Evolutionary conservation across 2,113 vertebrate species (phyloP).

Genomic region (Lota lota): DNA sequence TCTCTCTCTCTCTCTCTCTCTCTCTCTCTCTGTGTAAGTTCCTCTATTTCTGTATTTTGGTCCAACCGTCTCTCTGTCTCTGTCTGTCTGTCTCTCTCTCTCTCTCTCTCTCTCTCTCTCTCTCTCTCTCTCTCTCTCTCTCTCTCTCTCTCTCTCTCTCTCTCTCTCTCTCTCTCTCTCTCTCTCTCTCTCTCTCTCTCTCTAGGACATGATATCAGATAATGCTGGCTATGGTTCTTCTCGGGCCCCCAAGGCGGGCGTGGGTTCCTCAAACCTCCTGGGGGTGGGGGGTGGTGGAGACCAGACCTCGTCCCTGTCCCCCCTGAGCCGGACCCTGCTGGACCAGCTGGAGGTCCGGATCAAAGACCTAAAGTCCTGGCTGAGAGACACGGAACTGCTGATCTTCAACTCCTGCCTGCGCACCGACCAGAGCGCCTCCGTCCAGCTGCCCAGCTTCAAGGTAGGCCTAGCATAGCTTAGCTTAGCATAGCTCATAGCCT

Average conservation of each 20-base stretch:
- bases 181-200: neutral
- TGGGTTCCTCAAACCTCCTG: too few species aligned
- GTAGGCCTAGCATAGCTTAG: neutral
- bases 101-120: neutral
- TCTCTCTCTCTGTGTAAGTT: neutral
- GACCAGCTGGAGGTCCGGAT: neutral
- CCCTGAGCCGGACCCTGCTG: neutral
- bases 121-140: neutral
- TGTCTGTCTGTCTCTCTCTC: slow-evolving; percentile 1
- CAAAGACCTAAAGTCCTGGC: neutral
- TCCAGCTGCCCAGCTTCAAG: neutral
- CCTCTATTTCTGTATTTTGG: neutral
- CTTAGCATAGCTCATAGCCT: too few species aligned
- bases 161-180: neutral
- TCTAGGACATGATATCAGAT: too few species aligned
- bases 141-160: neutral
- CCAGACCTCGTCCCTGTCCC: neutral
- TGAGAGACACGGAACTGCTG: neutral
- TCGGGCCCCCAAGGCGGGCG: too few species aligned
- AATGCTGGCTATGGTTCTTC: too few species aligned
- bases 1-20: neutral
- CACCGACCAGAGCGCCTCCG: neutral
- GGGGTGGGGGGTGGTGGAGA: too few species aligned
- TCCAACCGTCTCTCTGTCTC: neutral
- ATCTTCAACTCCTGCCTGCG: slow-evolving; percentile 1